Conservation (phyloP, 2,888 invertebrate species). For the Adineta ricciae region DNA sequence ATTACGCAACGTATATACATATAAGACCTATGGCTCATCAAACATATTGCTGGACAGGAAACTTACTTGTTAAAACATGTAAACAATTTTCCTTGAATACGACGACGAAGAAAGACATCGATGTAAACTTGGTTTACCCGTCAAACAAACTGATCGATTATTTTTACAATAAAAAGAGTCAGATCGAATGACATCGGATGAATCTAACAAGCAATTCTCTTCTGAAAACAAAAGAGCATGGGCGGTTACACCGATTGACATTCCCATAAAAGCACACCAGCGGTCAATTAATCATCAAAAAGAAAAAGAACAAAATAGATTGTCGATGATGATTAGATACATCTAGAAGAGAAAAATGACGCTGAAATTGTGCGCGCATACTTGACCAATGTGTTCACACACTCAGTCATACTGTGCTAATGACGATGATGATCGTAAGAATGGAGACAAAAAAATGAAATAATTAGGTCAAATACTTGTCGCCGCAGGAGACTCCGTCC, state of each 20-base stretch:
- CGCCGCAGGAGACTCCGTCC: background rate
- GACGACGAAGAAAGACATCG: background rate
- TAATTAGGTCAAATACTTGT: background rate
- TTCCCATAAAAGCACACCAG: background rate
- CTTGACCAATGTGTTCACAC: background rate
- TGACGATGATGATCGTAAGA: background rate
- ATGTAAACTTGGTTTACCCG: background rate
- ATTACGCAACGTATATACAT: background rate
- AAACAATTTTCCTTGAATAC: background rate
- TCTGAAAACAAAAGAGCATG: background rate
- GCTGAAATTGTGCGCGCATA: background rate
- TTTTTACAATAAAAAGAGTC: no score
- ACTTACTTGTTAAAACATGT: background rate
- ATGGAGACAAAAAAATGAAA: background rate
- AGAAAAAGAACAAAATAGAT: background rate
- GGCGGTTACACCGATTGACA: background rate
- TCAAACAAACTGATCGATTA: no score
- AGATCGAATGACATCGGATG: background rate
- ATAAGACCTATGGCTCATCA: background rate
- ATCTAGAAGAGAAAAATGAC: background rate
- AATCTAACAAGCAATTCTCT: background rate
- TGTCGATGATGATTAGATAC: background rate
- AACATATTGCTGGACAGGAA: background rate
- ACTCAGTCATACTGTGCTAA: background rate
- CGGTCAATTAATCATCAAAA: background rate